Conservation (phyloP, 1,140 invertebrate genomes). For the Eulimnadia texana region DNA sequence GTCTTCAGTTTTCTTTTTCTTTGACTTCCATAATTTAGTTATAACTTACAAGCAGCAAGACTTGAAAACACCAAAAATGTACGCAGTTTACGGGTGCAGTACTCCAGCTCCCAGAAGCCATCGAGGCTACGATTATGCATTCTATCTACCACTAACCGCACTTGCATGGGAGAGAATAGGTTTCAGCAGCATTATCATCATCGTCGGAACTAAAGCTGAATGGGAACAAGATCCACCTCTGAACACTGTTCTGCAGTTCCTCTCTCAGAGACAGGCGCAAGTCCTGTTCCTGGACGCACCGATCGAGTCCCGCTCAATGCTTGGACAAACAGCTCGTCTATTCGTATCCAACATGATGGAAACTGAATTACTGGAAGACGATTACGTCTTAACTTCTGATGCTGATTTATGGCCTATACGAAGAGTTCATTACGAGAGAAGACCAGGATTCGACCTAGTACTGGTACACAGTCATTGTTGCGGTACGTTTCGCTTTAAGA, state of each 20-base stretch:
- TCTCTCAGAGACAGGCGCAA: neutral
- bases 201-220: neutral
- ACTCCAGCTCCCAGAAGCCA: neutral
- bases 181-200: neutral
- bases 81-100: neutral
- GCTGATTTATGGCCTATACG: conserved; percentile 5
- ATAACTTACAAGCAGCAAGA: neutral
- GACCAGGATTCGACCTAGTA: neutral
- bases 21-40: neutral
- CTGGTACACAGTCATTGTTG: neutral
- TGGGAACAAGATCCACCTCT: conserved; percentile 4
- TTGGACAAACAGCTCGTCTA: neutral
- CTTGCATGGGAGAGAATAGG: conserved; percentile 1
- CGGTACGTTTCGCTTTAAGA: neutral
- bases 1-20: too few species aligned
- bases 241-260: neutral
- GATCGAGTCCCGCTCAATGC: neutral
- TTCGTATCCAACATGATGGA: neutral
- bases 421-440: neutral
- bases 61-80: neutral
- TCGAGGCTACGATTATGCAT: neutral
- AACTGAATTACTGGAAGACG: neutral
- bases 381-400: neutral
- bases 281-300: neutral
- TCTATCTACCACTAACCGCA: neutral